Conservation (phyloP, 2,888 invertebrate genomes). For the Cryptosula pallasiana region DNA sequence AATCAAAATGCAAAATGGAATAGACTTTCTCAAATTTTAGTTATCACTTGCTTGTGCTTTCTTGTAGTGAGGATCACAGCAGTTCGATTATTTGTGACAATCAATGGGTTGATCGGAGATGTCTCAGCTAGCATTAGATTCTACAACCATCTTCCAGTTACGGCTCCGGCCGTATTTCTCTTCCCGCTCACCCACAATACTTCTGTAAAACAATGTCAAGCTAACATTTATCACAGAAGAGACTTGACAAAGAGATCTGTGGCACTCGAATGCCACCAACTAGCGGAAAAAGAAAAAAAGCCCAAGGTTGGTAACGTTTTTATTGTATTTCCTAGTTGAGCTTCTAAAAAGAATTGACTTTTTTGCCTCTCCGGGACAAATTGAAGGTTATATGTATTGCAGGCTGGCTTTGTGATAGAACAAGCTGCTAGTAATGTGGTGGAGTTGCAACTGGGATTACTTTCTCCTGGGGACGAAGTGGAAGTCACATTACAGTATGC, state of each 20-base stretch:
- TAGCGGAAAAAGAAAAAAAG: neutral
- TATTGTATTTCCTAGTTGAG: no score
- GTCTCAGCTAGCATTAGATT: conserved; percentile 5
- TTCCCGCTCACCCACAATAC: conserved; percentile 1
- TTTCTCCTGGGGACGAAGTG: conserved; percentile 4
- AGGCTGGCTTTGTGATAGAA: conserved; percentile 2
- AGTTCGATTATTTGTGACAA: neutral
- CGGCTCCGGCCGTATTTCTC: neutral
- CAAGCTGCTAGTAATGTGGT: conserved; percentile 2
- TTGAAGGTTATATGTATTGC: neutral
- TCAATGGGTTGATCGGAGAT: conserved; percentile 16
- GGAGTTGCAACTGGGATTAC: neutral
- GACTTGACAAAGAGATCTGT: neutral
- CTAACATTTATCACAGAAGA: neutral
- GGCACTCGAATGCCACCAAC: neutral
- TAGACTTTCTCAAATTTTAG: no score
- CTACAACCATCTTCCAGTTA: neutral
- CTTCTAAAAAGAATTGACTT: no score
- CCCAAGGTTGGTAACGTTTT: no score
- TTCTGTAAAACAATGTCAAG: neutral
- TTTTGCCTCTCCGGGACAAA: no score
- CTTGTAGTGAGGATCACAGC: neutral
- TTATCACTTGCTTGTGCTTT: neutral
- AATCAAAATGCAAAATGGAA: no score
- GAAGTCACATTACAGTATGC: conserved; percentile 4